Percentiles rank a stretch among this genome's conserved stretches.
phyloP scores from a whole-genome alignment of 2,113 vertebrate species.

The Neoarius graeffei region DNA sequence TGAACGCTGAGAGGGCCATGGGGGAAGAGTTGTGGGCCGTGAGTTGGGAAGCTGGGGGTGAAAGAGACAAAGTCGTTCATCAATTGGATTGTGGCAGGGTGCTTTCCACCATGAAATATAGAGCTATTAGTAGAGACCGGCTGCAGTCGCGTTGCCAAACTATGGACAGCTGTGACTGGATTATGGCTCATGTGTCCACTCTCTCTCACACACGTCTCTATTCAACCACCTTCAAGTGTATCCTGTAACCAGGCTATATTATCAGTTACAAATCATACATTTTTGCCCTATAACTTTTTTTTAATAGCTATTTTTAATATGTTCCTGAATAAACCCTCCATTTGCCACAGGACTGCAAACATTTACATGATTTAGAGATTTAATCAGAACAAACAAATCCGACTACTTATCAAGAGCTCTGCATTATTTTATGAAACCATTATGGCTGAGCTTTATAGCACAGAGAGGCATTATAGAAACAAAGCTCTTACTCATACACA shows the following conservation, averaged over 20 bases:
- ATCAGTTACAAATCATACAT: neutral
- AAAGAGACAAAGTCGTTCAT: conserved; percentile 66
- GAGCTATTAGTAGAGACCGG: conserved; percentile 66
- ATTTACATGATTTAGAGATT: neutral
- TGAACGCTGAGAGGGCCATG: conserved; percentile 4
- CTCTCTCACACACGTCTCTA: conserved; percentile 22
- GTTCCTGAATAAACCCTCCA: too few species aligned
- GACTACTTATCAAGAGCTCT: neutral
- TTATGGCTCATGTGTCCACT: conserved; percentile 60
- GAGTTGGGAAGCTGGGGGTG: conserved; percentile 62
- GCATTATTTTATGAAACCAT: neutral
- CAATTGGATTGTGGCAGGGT: conserved; percentile 61
- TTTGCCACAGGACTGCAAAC: neutral
- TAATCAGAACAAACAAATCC: neutral
- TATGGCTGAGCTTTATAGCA: neutral
- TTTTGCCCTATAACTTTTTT: neutral
- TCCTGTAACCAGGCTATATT: neutral
- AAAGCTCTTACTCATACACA: neutral
- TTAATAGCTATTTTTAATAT: neutral
- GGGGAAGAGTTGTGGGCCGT: conserved; percentile 16
- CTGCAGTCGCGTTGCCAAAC: conserved; percentile 62
- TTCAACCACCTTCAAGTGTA: neutral
- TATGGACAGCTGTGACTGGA: conserved; percentile 61
- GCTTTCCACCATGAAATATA: conserved; percentile 69
- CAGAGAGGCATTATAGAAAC: neutral